phyloP scores from a whole-genome alignment of 1,140 invertebrate species.

The Cyrtorhinus lividipennis region DNA sequence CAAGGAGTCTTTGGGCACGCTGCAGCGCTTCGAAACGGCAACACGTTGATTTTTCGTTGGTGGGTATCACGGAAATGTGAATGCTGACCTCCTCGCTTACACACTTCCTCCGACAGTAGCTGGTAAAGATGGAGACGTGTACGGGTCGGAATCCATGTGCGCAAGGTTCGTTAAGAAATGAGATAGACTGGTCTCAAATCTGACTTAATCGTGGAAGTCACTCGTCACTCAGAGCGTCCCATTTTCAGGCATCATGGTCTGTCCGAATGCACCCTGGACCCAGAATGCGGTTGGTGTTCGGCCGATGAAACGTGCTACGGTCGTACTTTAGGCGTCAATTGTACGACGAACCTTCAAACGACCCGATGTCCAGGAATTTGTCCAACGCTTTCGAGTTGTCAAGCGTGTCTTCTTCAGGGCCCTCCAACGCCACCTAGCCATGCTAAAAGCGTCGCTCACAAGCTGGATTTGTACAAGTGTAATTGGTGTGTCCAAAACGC shows the following conservation, averaged over 20 bases:
- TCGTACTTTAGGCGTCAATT: constrained; percentile 62
- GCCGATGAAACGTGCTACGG: constrained; percentile 69
- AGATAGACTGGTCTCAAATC: too few relatives aligned
- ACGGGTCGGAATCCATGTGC: constrained; percentile 56
- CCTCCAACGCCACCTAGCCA: constrained; percentile 41
- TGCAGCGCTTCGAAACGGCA: constrained; percentile 59
- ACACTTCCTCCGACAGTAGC: constrained; percentile 59
- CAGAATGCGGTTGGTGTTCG: constrained; percentile 87
- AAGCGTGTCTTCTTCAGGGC: constrained; percentile 69
- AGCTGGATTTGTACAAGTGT: constrained; percentile 58
- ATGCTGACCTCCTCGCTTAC: constrained; percentile 62
- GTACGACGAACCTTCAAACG: constrained; percentile 75
- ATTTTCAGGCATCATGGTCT: constrained; percentile 49
- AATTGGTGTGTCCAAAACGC: constrained; percentile 88
- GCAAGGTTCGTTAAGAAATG: constrained; percentile 21
- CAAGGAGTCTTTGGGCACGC: constrained; percentile 81
- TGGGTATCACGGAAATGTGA: constrained; percentile 84
- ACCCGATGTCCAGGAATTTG: constrained; percentile 70
- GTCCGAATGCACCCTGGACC: constrained; percentile 68
- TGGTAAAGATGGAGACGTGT: constrained; percentile 39
- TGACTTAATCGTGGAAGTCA: too few relatives aligned
- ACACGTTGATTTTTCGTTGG: constrained; percentile 73
- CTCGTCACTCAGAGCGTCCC: too few relatives aligned
- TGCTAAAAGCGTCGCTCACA: constrained; percentile 48
- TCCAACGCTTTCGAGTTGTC: constrained; percentile 69